Conservation (phyloP, 1,140 invertebrate genomes). For the Bombus pyrosoma region DNA sequence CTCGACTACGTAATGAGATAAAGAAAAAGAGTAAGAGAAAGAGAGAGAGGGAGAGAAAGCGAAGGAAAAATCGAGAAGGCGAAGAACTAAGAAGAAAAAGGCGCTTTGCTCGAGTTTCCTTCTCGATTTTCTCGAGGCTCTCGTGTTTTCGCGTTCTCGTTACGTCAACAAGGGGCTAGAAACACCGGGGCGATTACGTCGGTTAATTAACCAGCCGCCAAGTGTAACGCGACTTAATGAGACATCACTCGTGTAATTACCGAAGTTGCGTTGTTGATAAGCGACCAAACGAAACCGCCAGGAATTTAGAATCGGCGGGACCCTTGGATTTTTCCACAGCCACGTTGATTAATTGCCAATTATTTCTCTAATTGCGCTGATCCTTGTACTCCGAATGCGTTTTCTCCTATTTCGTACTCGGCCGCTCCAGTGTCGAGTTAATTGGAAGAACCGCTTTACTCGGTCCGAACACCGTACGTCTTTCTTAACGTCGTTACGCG, state of each 20-base stretch:
- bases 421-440: background rate
- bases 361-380: conserved; percentile 41
- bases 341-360: conserved; percentile 46
- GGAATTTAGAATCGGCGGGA: conserved; percentile 22
- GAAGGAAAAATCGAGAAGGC: too few species aligned
- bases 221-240: conserved; percentile 38
- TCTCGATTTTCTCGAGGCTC: too few species aligned
- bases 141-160: conserved; percentile 15
- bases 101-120: background rate
- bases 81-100: background rate
- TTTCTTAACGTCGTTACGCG: conserved; percentile 9
- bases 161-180: background rate
- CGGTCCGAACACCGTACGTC: background rate
- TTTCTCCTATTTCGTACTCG: conserved; percentile 16
- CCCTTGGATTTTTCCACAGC: conserved; percentile 25
- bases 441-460: background rate
- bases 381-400: background rate
- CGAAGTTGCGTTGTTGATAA: conserved; percentile 25
- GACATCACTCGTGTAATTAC: conserved; percentile 40
- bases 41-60: background rate
- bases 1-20: background rate
- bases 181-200: conserved; percentile 23
- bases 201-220: conserved; percentile 25
- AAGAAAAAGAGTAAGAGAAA: background rate
- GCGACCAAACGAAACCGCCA: conserved; percentile 8